These are phyloP conservation scores for Gymnothorax reevesii DNA, from an alignment of 2,797 vertebrate species.

Conservation along the genomic window DNA sequence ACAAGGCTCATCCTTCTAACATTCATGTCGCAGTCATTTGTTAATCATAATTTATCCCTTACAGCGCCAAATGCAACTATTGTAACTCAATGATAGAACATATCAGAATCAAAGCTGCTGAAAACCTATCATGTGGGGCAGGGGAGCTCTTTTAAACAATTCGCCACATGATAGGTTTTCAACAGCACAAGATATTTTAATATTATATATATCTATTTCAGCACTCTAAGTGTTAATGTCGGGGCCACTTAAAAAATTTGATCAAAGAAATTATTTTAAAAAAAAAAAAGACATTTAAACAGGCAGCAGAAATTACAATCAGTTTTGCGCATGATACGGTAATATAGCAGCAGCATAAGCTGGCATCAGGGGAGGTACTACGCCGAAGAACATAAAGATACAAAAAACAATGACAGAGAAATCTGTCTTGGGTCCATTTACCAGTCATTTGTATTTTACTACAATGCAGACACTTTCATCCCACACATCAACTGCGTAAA, in stretches of 20 bases:
- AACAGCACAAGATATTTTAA: background rate
- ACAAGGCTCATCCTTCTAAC: background rate
- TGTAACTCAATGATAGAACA: no score
- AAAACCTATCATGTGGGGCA: no score
- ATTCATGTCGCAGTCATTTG: background rate
- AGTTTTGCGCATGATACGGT: background rate
- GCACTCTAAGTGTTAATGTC: background rate
- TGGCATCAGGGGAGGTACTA: background rate
- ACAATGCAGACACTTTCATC: background rate
- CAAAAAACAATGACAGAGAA: background rate
- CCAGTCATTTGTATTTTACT: background rate
- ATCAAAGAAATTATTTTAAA: background rate
- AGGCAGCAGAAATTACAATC: background rate
- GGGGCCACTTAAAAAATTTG: background rate
- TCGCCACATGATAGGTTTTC: background rate
- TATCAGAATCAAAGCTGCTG: no score
- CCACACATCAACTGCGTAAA: background rate
- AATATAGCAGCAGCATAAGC: background rate
- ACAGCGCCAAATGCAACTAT: background rate
- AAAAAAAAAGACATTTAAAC: background rate
- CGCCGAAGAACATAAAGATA: background rate
- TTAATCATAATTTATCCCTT: background rate
- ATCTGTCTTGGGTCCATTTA: background rate
- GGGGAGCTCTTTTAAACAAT: no score
- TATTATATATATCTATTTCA: no score